Base-by-base conservation (phyloP, 2,888 invertebrate species). In the Epinotia nisella region DNA sequence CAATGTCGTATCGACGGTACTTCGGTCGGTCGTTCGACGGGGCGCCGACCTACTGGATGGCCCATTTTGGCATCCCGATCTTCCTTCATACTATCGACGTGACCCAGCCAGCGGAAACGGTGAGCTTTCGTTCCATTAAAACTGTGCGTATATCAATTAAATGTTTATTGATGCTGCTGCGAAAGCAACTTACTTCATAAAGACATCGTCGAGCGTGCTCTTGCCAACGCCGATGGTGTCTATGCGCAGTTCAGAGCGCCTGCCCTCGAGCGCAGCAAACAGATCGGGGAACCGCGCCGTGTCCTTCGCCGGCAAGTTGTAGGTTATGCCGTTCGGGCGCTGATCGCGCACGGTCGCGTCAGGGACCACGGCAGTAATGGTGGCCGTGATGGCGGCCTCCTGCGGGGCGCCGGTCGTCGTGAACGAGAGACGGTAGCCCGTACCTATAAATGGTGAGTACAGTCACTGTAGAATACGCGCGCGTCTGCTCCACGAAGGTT, bases 121-220 rank as follows among this genome's bases (percentile, higher is more conserved):
- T n/a, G n/a, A n/a, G n/a, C n/a, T n/a, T n/a, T n/a, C n/a, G n/a
- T n/a, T n/a, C n/a, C n/a, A n/a, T n/a, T 29, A 29, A 29, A 29
- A 7, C 29, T 29, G 29, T 13, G 5, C 11, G 19, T 19, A 5
- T 19, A 13, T 61, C 10, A 41, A 9, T 17, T 45, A 9, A 13
- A 29, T 21, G 17, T 24, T 29, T 29, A 0, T 7, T 7, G 29
- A 29, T 29, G 29, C 29, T 29, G 29, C 29, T 29, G 5, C 7
- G 29, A 29, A 29, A 29, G 29, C 29, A 85, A 53, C 89, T 89
- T 83, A 96, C 97, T 95, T 97, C 65, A 98, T 86, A 86, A 98
- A 98, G 2, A 99, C 98, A 89, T 99, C 98, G 87, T 99, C 99
- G 82, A 99, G 94, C 0, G 98, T 98, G 0, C 98, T 98, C 19